Conservation (phyloP, 2,888 invertebrate species). For the Mongoloraphidia duomilia region DNA sequence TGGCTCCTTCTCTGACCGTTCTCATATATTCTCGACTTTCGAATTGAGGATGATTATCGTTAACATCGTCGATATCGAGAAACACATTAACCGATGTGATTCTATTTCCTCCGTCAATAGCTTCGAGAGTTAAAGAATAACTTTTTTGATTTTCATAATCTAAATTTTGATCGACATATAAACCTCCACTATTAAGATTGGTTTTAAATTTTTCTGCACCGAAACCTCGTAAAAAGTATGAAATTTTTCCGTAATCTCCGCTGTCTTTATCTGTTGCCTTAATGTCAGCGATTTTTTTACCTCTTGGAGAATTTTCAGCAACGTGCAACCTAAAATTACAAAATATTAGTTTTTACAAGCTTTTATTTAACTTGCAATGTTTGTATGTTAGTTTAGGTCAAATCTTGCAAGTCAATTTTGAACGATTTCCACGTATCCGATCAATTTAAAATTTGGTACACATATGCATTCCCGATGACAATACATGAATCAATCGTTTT, state of each 20-base stretch:
- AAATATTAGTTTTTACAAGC: no score
- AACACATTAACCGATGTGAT: slow-evolving; percentile 54
- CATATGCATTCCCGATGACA: no score
- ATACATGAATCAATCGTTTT: no score
- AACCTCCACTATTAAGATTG: slow-evolving; percentile 47
- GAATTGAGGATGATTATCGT: slow-evolving; percentile 63
- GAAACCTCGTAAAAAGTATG: slow-evolving; percentile 62
- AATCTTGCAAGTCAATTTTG: no score
- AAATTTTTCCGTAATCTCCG: slow-evolving; percentile 53
- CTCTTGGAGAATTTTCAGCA: slow-evolving; percentile 47
- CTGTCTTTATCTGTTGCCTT: slow-evolving; percentile 59
- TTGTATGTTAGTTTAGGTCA: no score
- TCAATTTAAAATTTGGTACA: no score
- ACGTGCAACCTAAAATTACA: slow-evolving; percentile 33
- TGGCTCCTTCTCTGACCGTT: slow-evolving; percentile 62
- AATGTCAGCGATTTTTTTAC: slow-evolving; percentile 47
- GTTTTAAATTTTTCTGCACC: slow-evolving; percentile 64
- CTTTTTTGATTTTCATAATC: slow-evolving; percentile 71
- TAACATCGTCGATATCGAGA: slow-evolving; percentile 57
- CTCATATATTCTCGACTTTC: slow-evolving; percentile 54
- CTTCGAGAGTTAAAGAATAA: slow-evolving; percentile 66
- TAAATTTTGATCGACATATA: slow-evolving; percentile 46
- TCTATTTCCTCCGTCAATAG: slow-evolving; percentile 66
- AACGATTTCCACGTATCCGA: no score
- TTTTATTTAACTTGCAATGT: no score